A percentile compares a stretch with the other conserved stretches of the same genome.
phyloP scores from a whole-genome alignment of 1,140 invertebrate species.

The Dendroctonus ponderosae region DNA sequence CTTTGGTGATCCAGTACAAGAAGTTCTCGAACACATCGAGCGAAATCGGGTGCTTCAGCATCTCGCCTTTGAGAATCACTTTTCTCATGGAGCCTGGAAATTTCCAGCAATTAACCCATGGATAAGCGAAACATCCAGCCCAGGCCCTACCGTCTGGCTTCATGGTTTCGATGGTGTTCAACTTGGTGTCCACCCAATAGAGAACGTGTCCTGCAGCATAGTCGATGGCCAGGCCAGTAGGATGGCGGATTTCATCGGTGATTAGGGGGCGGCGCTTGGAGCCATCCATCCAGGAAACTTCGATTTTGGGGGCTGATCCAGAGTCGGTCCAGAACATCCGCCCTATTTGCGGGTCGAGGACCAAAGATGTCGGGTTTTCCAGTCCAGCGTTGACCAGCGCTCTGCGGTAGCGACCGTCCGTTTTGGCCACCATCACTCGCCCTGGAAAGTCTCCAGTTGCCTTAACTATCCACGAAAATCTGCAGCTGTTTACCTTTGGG shows the following conservation, averaged over 20 bases:
- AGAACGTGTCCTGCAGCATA: conserved; percentile 83
- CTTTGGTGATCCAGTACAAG: conserved; percentile 84
- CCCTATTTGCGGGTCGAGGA: conserved; percentile 82
- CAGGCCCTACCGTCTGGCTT: conserved; percentile 70
- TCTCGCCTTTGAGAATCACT: conserved; percentile 69
- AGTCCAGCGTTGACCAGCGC: conserved; percentile 70
- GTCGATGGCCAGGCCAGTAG: conserved; percentile 87
- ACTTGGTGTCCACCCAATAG: conserved; percentile 94
- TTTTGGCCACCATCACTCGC: conserved; percentile 80
- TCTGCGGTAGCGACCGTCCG: conserved; percentile 85
- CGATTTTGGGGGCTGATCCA: conserved; percentile 80
- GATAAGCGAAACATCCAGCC: neutral
- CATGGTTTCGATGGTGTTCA: conserved; percentile 90
- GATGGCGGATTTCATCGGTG: conserved; percentile 73
- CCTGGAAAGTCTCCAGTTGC: too few relatives aligned
- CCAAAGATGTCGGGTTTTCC: conserved; percentile 82
- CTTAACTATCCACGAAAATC: neutral
- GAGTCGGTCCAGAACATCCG: conserved; percentile 89
- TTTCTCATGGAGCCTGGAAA: conserved; percentile 59
- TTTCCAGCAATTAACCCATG: neutral
- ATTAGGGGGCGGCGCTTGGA: conserved; percentile 78
- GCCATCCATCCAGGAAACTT: conserved; percentile 95
- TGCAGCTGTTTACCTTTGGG: conserved; percentile 56
- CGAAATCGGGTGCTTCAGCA: conserved; percentile 76
- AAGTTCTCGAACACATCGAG: conserved; percentile 91